These are phyloP conservation scores for Apis florea DNA, from an alignment of 1,140 invertebrate genomes.

Conservation along the genomic window DNA sequence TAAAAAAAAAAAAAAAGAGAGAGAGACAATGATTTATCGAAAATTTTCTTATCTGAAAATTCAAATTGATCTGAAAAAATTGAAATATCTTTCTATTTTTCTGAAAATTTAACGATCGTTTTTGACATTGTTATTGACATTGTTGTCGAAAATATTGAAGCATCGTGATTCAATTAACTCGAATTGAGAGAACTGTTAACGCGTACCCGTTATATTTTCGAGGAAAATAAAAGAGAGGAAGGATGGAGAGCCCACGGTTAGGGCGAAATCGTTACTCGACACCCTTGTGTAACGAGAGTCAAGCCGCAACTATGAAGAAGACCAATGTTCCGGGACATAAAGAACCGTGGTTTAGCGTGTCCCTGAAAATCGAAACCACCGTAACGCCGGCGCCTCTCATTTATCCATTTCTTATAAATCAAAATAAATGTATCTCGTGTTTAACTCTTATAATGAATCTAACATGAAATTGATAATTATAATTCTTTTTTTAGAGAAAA, in stretches of 20 bases:
- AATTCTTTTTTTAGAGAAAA: no score
- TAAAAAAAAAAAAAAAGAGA: no score
- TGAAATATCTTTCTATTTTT: no score
- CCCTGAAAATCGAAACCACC: slow-evolving; percentile 57
- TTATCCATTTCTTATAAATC: not conserved
- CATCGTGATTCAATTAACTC: not conserved
- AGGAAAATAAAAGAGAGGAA: not conserved
- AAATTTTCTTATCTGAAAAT: no score
- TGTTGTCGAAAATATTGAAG: not conserved
- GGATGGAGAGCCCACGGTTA: slow-evolving; percentile 7
- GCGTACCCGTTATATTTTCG: not conserved
- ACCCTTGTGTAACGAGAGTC: slow-evolving; percentile 72
- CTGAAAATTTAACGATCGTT: no score
- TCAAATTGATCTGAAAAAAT: no score
- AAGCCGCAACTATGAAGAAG: slow-evolving; percentile 66
- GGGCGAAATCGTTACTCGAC: slow-evolving; percentile 69
- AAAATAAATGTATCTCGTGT: not conserved
- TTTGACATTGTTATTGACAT: not conserved
- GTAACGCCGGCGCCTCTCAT: slow-evolving; percentile 63
- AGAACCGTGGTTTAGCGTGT: slow-evolving; percentile 50
- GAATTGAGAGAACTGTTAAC: not conserved
- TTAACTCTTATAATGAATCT: not conserved
- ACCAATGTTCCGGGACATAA: slow-evolving; percentile 64
- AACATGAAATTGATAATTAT: no score
- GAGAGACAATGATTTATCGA: no score